Evolutionary conservation across 2,113 vertebrate species (phyloP), one percentile per base, ranked within the genome.

Genomic region (Ammodramus savannarum): DNA sequence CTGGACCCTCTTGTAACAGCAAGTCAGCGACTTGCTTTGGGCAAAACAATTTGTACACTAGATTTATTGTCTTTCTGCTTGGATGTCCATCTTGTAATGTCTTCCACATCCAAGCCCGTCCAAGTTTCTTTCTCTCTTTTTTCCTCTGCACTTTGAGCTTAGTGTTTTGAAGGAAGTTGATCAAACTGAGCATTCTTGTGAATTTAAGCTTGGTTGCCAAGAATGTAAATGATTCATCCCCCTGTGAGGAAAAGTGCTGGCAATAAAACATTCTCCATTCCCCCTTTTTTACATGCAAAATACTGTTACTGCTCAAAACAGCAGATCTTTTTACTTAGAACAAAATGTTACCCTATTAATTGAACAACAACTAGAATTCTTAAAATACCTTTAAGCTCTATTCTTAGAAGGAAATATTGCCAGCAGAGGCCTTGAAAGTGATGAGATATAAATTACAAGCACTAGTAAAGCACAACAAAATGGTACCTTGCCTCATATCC

Each of bases 221-320:
- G 95, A 97, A 97, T 96, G 84, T 81, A 90, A 97, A 66, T 96
- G 95, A 97, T 97, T 97, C 97, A 97, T 95, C 39, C 44, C 49
- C 46, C 80, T 83, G 88, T 55, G 95, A 97, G 83, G 71, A 97
- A 90, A 93, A 93, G 81, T 43, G 73, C 74, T 94, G 90, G 89
- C 89, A 92, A 94, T 94, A 77, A 95, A 94, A 85, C 62, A 39
- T 80, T 93, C 74, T 81, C 71, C 48, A 83, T 59, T 88, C 68
- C 84, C 46, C 54, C 2, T 39, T 90, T 90, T 93, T 97, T 68
- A 79, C 72, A 97, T 88, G 94, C 90, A 96, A 95, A 96, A 93
- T 82, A 89, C 73, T 48, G 66, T 71, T 89, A 83, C 78, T 94
- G 81, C 85, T 96, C 55, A 66, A 96, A 97, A 93, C 82, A 95